Base-by-base conservation (phyloP, 2,888 invertebrate genomes). In the Harpalus rubripes region DNA sequence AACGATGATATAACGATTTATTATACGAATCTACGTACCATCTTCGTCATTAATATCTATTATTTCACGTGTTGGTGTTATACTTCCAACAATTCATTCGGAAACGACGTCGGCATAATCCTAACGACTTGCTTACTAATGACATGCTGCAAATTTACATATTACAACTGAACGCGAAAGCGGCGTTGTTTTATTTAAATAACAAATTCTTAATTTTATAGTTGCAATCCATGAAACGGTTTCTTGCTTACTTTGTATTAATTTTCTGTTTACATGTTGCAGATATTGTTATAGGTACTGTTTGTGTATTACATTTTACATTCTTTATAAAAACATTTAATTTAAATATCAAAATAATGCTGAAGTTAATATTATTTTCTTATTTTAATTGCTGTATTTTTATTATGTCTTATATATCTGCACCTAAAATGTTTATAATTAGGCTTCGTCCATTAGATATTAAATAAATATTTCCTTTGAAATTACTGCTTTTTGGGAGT, bases 1-100 rank as follows among this genome's bases (percentile, higher is more conserved):
- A 68, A 68, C 32, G 32, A 39, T 68, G 32, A 68, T 39, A 39
- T 68, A n/a, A 15, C 68, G 68, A 63, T 63, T 63, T 63, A 63
- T 63, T 63, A 63, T 18, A 26, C 68, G 32, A 68, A 63, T 63
- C 7, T 63, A 26, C 63, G 22, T 10, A 61, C 16, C 59, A 18
- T 18, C 59, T 61, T 18, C 22, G 22, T 22, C 63, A 63, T 68
- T 68, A 32, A 68, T 39, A 68, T 7, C 39, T 39, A 68, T 39
- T 68, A 68, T 68, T 68, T 32, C 26, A 68, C 12, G 5, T 68
- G 68, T 6, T 32, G 32, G 32, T 32, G 32, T 32, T 32, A 32
- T 39, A 68, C 68, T 15, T 39, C 1, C 59, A 10, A 59, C 15
- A 16, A 59, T 32, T 32, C 16, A 59, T 59, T 59, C 59, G 7